Evolutionary conservation across 2,797 vertebrate species (phyloP).

Genomic region (Babyrousa celebensis): DNA sequence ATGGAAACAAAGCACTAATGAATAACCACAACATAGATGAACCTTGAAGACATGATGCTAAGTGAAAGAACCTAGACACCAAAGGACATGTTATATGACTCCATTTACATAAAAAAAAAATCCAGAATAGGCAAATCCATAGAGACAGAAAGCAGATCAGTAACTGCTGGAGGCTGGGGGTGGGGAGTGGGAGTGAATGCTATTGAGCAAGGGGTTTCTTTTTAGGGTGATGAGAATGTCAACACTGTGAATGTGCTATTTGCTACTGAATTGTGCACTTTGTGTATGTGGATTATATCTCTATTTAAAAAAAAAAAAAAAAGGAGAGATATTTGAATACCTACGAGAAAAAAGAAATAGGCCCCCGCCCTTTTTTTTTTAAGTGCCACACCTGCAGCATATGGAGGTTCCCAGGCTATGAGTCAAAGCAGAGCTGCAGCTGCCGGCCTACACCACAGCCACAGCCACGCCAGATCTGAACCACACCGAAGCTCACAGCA

Average conservation of each 20-base stretch:
- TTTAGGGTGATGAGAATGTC: not conserved
- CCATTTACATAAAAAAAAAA: not conserved
- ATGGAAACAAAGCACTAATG: not conserved
- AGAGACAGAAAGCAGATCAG: not conserved
- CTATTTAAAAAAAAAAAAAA: not conserved
- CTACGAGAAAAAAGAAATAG: not conserved
- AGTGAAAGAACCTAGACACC: not conserved
- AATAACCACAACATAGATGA: not conserved
- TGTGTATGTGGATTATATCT: not conserved
- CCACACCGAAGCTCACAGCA: no score
- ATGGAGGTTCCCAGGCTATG: no score
- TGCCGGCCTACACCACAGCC: no score
- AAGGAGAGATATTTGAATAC: not conserved
- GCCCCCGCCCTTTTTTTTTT: not conserved
- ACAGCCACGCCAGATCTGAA: no score
- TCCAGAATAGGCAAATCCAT: not conserved
- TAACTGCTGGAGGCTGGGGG: not conserved
- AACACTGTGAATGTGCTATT: not conserved
- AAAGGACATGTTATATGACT: not conserved
- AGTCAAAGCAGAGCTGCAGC: no score
- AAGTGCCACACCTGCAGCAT: no score
- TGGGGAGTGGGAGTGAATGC: fast-evolving
- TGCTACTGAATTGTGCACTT: not conserved
- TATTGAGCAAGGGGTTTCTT: not conserved
- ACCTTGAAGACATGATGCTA: not conserved